Percentiles rank a stretch among this genome's conserved stretches.
Conservation (phyloP, 2,797 vertebrate genomes). For the Arrhamphus sclerolepis region DNA sequence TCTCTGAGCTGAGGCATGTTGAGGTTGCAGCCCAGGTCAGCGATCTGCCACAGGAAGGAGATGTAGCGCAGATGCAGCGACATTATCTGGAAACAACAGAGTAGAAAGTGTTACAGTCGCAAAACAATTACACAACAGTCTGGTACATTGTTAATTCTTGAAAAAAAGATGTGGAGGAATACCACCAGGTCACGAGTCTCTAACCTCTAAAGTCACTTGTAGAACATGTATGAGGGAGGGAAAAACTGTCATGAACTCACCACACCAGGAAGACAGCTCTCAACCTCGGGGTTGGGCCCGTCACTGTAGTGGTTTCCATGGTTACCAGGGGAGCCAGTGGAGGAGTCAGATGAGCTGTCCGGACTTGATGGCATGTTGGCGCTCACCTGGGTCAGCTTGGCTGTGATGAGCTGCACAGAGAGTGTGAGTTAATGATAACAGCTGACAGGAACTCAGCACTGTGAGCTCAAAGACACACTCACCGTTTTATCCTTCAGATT, state of each 20-base stretch:
- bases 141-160: no score
- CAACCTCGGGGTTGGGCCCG: slow-evolving; percentile 97
- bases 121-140: no score
- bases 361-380: slow-evolving; percentile 99
- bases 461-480: neutral
- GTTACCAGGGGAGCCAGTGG: slow-evolving; percentile 98
- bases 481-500: slow-evolving; percentile 99
- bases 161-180: no score
- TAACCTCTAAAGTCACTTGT: no score
- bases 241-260: slow-evolving; percentile 76
- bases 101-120: no score
- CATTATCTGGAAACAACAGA: slow-evolving; percentile 91
- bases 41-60: slow-evolving; percentile 99
- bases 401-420: slow-evolving; percentile 90
- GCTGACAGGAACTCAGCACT: neutral
- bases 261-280: slow-evolving; percentile 98
- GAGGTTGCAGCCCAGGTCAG: slow-evolving; percentile 95
- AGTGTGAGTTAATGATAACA: neutral
- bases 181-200: no score
- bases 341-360: slow-evolving; percentile 98
- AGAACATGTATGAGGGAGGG: no score
- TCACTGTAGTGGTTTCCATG: slow-evolving; percentile 99
- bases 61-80: slow-evolving; percentile 98
- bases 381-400: slow-evolving; percentile 99
- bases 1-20: slow-evolving; percentile 98